A percentile compares a stretch with the other conserved stretches of the same genome.
These are phyloP conservation scores for Neelides folsomi DNA, from an alignment of 2,888 invertebrate genomes.

Conservation along the genomic window DNA sequence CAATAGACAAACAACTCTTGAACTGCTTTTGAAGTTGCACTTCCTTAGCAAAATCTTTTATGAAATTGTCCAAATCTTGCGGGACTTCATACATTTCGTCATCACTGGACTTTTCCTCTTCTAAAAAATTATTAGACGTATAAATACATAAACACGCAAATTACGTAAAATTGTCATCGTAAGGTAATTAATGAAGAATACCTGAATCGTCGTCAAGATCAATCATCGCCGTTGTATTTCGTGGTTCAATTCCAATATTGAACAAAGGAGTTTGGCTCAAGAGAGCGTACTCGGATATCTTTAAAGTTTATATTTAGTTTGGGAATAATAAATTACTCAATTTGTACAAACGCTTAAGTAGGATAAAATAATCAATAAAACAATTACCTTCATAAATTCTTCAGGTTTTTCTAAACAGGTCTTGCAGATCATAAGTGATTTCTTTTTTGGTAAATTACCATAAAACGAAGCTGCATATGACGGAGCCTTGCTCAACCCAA, in stretches of 20 bases:
- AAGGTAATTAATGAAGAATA: not conserved
- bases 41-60: too few species aligned
- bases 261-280: conserved; percentile 3
- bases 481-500: too few species aligned
- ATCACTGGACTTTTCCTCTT: too few species aligned
- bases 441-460: not conserved
- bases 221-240: not conserved
- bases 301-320: conserved; percentile 5
- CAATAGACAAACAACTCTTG: too few species aligned
- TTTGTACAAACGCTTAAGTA: too few species aligned
- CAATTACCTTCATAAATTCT: conserved; percentile 12
- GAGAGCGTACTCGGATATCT: conserved; percentile 7
- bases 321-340: too few species aligned
- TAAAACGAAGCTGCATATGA: too few species aligned
- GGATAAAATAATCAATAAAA: too few species aligned
- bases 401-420: conserved; percentile 11
- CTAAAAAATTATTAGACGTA: not conserved
- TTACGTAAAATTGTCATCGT: not conserved
- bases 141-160: not conserved
- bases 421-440: conserved; percentile 11
- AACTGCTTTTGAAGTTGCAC: too few species aligned
- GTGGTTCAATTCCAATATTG: conserved; percentile 10
- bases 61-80: too few species aligned
- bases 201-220: conserved; percentile 6
- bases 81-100: too few species aligned